These are phyloP conservation scores for Chaetops frenatus DNA, from an alignment of 2,113 vertebrate genomes.

Conservation along the genomic window DNA sequence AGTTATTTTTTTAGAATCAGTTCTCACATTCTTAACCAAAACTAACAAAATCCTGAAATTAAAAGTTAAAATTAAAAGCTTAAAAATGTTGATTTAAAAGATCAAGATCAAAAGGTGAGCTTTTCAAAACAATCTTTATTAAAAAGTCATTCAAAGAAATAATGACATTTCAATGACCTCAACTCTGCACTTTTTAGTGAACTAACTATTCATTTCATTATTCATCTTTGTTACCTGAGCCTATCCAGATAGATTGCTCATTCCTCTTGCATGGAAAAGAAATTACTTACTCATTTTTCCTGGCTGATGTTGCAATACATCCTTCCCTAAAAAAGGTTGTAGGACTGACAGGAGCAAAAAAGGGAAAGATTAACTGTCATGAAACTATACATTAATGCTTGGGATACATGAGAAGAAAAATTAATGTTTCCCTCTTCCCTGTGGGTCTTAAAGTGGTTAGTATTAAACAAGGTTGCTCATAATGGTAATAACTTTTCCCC, in stretches of 20 bases:
- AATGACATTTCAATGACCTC: background rate
- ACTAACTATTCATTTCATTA: constrained; percentile 30
- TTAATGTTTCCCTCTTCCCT: background rate
- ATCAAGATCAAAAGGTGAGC: background rate
- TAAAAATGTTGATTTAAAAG: background rate
- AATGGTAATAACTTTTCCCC: background rate
- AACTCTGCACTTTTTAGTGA: background rate
- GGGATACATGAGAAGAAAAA: background rate
- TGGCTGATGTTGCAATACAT: constrained; percentile 31
- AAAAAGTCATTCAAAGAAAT: background rate
- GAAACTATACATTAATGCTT: background rate
- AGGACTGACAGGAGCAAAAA: background rate
- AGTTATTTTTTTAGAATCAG: background rate
- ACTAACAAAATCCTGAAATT: background rate
- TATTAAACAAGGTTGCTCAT: background rate
- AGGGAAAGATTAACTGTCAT: constrained; percentile 11
- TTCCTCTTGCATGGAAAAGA: constrained; percentile 29
- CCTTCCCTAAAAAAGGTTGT: constrained; percentile 20
- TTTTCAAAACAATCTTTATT: background rate
- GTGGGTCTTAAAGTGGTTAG: background rate
- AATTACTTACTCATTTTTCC: constrained; percentile 45
- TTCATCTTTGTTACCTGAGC: constrained; percentile 28
- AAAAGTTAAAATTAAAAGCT: background rate
- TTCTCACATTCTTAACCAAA: background rate
- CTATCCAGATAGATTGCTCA: background rate